Evolutionary conservation across 2,113 vertebrate species (phyloP), one percentile per base, ranked within the genome.

Genomic region (Phyllopteryx taeniolatus): DNA sequence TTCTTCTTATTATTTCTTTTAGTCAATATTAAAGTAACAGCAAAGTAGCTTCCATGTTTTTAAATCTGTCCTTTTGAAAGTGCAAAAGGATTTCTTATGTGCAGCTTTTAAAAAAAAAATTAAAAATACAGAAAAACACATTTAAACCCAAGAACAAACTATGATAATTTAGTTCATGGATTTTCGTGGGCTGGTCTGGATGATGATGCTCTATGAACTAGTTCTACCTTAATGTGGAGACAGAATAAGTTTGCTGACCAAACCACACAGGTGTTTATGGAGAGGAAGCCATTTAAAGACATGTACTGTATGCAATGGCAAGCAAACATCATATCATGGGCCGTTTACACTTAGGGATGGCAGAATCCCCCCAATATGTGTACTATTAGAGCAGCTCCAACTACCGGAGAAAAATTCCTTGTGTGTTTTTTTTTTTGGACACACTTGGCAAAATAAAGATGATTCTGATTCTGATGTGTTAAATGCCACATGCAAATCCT

Each of bases 401-500:
- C 27, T 27, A 27, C 27, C 27, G 27, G 27, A 27, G 27, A 27
- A 1, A 27, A 27, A 27, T 27, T 27, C 27, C 27, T 27, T 27
- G 27, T 27, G 27, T 27, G 27, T 27, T 27, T 27, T 27, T 27
- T 27, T 27, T 27, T 27, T 27, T 1, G 27, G 27, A 27, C 27
- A 27, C 1, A 27, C 27, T 27, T 27, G 27, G 27, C 27, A 27
- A 27, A 27, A 27, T 27, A 27, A 27, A 27, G 27, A 27, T 27
- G 27, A 27, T 27, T 27, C 27, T 27, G 27, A 27, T 27, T 27
- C 27, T 27, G 27, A 27, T 27, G 27, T 59, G 4, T 59, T 11
- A 59, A 3, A 42, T 0, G 4, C 42, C 27, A 22, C 44, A 56
- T 72, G 33, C 71, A 73, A 73, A 54, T 82, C 59, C 54, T 31